phyloP scores from a whole-genome alignment of 2,113 vertebrate species.

The Coracopsis vasa region DNA sequence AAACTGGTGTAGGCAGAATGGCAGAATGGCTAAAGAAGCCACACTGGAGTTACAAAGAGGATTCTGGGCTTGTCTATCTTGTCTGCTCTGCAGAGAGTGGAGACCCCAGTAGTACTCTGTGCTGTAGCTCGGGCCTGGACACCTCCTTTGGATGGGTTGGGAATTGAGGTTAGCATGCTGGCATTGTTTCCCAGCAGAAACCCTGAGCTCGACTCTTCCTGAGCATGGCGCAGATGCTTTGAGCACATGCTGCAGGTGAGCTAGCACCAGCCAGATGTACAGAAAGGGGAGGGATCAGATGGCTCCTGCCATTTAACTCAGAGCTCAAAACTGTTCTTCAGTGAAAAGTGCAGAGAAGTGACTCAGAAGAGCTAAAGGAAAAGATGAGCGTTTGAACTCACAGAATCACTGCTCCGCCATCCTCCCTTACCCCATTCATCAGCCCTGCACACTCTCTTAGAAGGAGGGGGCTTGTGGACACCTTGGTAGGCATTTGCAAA shows the following conservation, averaged over 20 bases:
- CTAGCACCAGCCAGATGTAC: neutral
- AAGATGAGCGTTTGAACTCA: neutral
- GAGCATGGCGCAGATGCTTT: neutral
- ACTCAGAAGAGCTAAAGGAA: neutral
- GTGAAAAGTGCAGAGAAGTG: neutral
- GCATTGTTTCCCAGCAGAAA: neutral
- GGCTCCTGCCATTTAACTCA: accelerated
- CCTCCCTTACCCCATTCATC: neutral
- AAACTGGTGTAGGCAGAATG: neutral
- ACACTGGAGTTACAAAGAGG: neutral
- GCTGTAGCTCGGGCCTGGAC: neutral
- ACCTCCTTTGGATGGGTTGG: neutral
- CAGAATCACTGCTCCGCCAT: neutral
- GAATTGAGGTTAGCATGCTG: neutral
- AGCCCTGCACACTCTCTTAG: neutral
- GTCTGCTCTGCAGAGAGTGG: neutral
- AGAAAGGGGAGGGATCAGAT: neutral
- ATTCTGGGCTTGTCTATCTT: neutral
- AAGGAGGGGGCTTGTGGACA: neutral
- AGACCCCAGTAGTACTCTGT: neutral
- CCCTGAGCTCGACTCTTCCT: neutral
- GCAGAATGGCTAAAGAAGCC: neutral
- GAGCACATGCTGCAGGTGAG: neutral
- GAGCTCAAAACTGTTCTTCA: neutral
- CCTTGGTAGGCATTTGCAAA: neutral